Percentiles rank a stretch among this genome's conserved stretches.
Evolutionary conservation across 2,888 invertebrate genomes (phyloP).

Genomic region (Orchesella flavescens): DNA sequence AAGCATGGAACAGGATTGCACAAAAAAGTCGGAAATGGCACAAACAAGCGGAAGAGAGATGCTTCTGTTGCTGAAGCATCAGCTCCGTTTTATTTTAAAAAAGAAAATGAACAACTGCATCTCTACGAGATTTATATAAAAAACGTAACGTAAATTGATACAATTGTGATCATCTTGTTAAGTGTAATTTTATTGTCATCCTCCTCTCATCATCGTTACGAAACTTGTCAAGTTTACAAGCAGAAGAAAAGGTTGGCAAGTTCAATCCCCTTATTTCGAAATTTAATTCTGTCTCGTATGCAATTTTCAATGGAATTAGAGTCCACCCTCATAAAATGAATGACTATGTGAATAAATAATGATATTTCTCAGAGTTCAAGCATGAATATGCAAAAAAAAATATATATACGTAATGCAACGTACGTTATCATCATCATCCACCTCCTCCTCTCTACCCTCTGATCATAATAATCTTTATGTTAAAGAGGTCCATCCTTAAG

Average conservation of each 20-base stretch:
- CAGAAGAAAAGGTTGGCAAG: conserved; percentile 50
- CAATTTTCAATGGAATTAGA: background rate
- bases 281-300: background rate
- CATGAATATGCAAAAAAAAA: conserved; percentile 15
- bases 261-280: conserved; percentile 45
- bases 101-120: too few species aligned
- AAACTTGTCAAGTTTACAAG: background rate
- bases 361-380: conserved; percentile 5
- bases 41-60: background rate
- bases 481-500: background rate
- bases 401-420: background rate
- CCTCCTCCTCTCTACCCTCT: background rate
- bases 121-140: too few species aligned
- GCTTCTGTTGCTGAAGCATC: too few species aligned
- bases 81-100: too few species aligned
- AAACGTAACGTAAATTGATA: too few species aligned
- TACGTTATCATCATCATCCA: conserved; percentile 23
- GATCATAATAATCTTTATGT: too few species aligned
- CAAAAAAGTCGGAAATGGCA: background rate
- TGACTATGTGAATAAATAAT: conserved; percentile 9
- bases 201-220: background rate
- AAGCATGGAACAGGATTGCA: too few species aligned
- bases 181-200: conserved; percentile 43
- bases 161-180: conserved; percentile 6
- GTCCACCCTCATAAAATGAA: background rate